Percentiles rank a stretch among this genome's conserved stretches.
These are phyloP conservation scores for Drosophila insularis DNA, from an alignment of 1,140 invertebrate species.

Conservation along the genomic window DNA sequence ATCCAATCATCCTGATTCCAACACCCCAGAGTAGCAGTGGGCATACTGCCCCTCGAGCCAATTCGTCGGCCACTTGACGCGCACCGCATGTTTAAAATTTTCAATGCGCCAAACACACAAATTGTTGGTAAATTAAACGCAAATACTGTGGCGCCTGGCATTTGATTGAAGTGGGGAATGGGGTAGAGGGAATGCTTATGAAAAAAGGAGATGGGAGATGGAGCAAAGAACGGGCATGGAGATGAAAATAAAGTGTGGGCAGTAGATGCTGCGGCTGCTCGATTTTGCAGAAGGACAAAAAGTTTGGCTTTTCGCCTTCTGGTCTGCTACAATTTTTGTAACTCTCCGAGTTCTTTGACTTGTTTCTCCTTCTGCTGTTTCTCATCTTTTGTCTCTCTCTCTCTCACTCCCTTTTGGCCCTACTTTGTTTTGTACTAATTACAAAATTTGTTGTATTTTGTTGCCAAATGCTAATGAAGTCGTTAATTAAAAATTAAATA, in stretches of 20 bases:
- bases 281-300: slow-evolving; percentile 30
- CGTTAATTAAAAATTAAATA: slow-evolving; percentile 27
- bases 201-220: not conserved
- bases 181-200: not conserved
- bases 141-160: slow-evolving; percentile 59
- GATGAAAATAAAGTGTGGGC: not conserved
- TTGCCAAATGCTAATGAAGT: slow-evolving; percentile 28
- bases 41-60: slow-evolving; percentile 19
- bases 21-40: not conserved
- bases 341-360: slow-evolving; percentile 37
- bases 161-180: slow-evolving; percentile 49
- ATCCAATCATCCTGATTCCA: too few relatives aligned
- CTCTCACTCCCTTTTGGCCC: slow-evolving; percentile 8
- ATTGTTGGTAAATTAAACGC: slow-evolving; percentile 63
- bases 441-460: slow-evolving; percentile 46
- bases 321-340: slow-evolving; percentile 31
- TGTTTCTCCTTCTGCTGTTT: slow-evolving; percentile 10
- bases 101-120: slow-evolving; percentile 54
- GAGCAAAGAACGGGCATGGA: not conserved
- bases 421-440: slow-evolving; percentile 39
- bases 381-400: not conserved
- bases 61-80: slow-evolving; percentile 53
- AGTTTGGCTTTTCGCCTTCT: slow-evolving; percentile 28
- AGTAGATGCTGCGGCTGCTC: not conserved
- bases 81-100: slow-evolving; percentile 59